Percentiles rank a stretch among this genome's conserved stretches.
Conservation (phyloP, 2,888 invertebrate genomes). For the Drosophila demipolita region DNA sequence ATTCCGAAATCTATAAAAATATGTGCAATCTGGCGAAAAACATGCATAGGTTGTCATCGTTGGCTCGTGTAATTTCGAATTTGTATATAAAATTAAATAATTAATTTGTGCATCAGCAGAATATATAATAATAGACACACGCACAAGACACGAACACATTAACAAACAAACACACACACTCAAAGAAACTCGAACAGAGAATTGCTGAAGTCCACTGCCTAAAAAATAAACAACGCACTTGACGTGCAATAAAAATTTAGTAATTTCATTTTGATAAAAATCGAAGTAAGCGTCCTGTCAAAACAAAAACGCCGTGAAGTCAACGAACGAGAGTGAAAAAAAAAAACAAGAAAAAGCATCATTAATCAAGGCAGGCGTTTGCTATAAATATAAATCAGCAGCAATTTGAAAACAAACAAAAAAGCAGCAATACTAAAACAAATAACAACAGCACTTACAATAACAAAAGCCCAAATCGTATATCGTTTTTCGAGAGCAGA, state of each 20-base stretch:
- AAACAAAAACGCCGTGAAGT: conserved; percentile 50
- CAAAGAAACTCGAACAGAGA: conserved; percentile 37
- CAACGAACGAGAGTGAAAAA: conserved; percentile 38
- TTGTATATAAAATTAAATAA: conserved; percentile 10
- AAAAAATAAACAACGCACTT: conserved; percentile 21
- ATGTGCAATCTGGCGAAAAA: conserved; percentile 40
- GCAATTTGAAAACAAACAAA: conserved; percentile 68
- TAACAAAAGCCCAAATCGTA: conserved; percentile 41
- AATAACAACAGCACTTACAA: conserved; percentile 36
- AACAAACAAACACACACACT: conserved; percentile 18
- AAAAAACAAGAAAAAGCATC: conserved; percentile 18
- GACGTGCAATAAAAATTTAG: conserved; percentile 63
- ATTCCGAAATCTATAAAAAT: conserved; percentile 37
- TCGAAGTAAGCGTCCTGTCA: conserved; percentile 52
- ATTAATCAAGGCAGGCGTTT: conserved; percentile 37
- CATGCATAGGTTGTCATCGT: conserved; percentile 7
- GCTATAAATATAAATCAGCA: conserved; percentile 59
- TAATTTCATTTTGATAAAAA: conserved; percentile 47
- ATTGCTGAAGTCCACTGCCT: conserved; percentile 68
- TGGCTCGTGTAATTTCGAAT: conserved; percentile 21
- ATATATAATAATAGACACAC: conserved; percentile 70
- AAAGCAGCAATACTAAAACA: conserved; percentile 37
- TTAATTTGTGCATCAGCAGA: conserved; percentile 53
- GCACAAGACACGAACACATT: conserved; percentile 30
- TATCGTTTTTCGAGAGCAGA: conserved; percentile 22